Percentiles rank a stretch among this genome's conserved stretches.
These are phyloP conservation scores for Rhynchonema sp. DNA, from an alignment of 2,888 invertebrate species.

Conservation along the genomic window DNA sequence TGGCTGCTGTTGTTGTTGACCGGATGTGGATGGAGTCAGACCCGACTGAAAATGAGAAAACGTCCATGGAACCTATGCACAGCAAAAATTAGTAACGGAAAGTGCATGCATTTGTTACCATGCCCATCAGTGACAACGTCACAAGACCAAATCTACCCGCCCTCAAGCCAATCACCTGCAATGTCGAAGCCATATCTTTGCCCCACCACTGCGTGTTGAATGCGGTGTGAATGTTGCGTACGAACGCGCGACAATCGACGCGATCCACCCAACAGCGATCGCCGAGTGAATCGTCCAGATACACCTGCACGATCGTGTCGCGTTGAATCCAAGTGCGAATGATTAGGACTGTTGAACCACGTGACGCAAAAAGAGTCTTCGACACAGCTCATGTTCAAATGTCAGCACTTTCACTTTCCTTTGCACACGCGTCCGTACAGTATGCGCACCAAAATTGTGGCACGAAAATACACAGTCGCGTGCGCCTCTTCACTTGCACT, in stretches of 20 bases:
- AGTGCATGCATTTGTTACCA: background rate
- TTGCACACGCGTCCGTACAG: too few species aligned
- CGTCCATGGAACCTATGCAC: too few species aligned
- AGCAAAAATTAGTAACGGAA: too few species aligned
- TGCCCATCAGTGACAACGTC: background rate
- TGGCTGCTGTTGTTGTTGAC: background rate
- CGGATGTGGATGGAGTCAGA: background rate
- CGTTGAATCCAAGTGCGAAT: too few species aligned
- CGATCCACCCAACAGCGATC: constrained; percentile 86
- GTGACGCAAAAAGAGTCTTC: too few species aligned
- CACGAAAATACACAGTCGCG: too few species aligned
- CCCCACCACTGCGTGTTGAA: constrained; percentile 43
- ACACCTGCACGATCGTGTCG: constrained; percentile 50
- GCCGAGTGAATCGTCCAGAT: constrained; percentile 78
- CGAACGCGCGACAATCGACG: constrained; percentile 67
- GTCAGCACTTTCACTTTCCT: too few species aligned
- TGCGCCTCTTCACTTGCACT: too few species aligned
- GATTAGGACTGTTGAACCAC: too few species aligned
- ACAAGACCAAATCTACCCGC: background rate
- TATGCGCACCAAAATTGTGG: too few species aligned
- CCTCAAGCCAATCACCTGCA: background rate
- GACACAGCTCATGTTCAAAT: too few species aligned
- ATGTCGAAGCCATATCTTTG: background rate
- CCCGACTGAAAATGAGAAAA: too few species aligned
- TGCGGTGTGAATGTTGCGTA: constrained; percentile 68